Evolutionary conservation across 2,888 invertebrate genomes (phyloP).

Genomic region (Drosophila antonietae): DNA sequence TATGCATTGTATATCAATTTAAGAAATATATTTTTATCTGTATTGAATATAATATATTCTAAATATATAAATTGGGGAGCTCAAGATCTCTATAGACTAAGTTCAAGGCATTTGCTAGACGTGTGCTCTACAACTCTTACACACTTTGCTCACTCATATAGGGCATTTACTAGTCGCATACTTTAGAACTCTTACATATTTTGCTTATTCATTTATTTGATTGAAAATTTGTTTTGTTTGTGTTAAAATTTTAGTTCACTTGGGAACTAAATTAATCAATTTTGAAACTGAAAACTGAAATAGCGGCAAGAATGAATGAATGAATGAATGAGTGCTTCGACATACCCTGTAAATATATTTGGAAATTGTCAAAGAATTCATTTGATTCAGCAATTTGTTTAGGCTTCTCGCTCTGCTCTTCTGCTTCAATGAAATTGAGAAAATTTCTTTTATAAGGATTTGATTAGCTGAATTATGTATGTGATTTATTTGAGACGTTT

Average conservation of each 20-base stretch:
- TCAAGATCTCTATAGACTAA: no score
- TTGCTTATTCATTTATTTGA: constrained; percentile 6
- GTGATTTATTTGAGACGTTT: constrained; percentile 26
- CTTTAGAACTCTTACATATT: neutral
- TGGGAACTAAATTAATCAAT: constrained; percentile 11
- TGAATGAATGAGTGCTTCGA: neutral
- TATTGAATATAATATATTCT: no score
- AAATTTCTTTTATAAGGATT: constrained; percentile 23
- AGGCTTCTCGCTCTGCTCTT: neutral
- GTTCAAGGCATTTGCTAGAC: neutral
- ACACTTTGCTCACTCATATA: neutral
- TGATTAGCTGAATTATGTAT: constrained; percentile 40
- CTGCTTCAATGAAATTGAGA: constrained; percentile 4
- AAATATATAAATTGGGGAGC: no score
- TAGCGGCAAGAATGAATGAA: neutral
- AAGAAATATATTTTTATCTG: no score
- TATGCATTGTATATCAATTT: no score
- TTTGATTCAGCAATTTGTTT: constrained; percentile 45
- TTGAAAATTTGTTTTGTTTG: constrained; percentile 29
- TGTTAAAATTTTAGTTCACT: constrained; percentile 5
- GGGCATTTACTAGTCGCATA: constrained; percentile 3
- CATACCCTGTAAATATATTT: constrained; percentile 3
- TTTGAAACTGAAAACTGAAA: neutral
- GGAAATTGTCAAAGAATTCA: neutral
- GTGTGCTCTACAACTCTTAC: no score